A percentile compares a stretch with the other conserved stretches of the same genome.
These are phyloP conservation scores for Tricholaema leucomelas DNA, from an alignment of 2,113 vertebrate species.

Conservation along the genomic window DNA sequence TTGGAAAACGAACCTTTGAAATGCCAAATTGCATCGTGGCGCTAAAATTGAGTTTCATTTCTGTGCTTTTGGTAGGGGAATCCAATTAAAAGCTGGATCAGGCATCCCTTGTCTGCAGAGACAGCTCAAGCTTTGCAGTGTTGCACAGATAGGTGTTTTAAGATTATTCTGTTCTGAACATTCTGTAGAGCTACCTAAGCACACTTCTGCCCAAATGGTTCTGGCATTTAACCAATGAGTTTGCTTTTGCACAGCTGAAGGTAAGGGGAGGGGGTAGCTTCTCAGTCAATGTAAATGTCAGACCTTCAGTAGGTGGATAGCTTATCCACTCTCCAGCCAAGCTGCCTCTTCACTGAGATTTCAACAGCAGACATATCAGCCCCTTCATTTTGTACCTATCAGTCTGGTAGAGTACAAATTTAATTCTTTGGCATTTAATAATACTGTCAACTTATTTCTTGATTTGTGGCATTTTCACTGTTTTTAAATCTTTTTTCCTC, in stretches of 20 bases:
- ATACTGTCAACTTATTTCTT: not conserved
- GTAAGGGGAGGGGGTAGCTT: not conserved
- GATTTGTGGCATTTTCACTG: not conserved
- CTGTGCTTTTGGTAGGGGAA: not conserved
- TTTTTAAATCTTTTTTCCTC: not conserved
- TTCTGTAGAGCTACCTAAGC: not conserved
- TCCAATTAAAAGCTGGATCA: not conserved
- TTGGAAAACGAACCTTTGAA: slow-evolving; percentile 3
- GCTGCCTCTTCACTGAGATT: not conserved
- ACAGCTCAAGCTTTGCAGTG: not conserved
- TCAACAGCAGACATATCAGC: not conserved
- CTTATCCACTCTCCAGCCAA: not conserved
- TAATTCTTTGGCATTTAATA: not conserved
- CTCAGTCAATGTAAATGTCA: not conserved
- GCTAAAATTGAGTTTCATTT: not conserved
- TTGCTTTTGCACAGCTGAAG: slow-evolving; percentile 20
- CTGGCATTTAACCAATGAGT: not conserved
- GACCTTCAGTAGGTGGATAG: not conserved
- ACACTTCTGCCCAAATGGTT: not conserved
- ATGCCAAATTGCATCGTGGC: not conserved
- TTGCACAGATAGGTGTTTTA: not conserved
- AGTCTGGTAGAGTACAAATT: not conserved
- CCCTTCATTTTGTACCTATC: not conserved
- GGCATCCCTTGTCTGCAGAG: not conserved
- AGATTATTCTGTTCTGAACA: not conserved